Conservation (phyloP, 2,888 invertebrate genomes). For the Herminia tarsipennalis region DNA sequence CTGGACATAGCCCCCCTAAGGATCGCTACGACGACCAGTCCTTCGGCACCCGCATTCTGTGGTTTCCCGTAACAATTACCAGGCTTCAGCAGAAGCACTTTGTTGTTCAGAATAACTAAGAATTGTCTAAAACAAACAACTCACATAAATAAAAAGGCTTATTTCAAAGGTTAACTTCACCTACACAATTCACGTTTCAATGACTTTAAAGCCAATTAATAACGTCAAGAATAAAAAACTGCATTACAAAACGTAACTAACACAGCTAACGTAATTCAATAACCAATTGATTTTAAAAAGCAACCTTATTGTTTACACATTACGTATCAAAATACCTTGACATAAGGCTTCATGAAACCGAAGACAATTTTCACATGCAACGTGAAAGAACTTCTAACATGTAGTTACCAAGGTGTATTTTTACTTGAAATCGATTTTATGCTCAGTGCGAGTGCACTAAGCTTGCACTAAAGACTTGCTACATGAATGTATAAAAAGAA, state of each 20-base stretch:
- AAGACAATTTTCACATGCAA: background rate
- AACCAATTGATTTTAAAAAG: constrained; percentile 15
- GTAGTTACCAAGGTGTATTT: background rate
- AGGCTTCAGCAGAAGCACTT: no score
- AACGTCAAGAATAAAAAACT: constrained; percentile 18
- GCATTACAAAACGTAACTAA: constrained; percentile 30
- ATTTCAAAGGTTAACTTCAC: background rate
- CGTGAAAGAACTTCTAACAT: constrained; percentile 15
- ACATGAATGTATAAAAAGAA: constrained; percentile 30
- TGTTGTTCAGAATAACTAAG: no score
- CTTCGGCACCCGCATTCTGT: no score
- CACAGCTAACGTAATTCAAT: constrained; percentile 30
- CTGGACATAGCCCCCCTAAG: no score
- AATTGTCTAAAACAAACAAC: background rate
- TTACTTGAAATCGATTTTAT: constrained; percentile 9
- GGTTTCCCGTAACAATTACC: no score
- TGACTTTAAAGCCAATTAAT: constrained; percentile 26
- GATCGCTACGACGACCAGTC: no score
- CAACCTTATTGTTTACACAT: constrained; percentile 13
- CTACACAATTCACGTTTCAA: constrained; percentile 12
- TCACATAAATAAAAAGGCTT: background rate
- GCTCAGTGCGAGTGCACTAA: constrained; percentile 60
- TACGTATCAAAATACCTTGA: constrained; percentile 34
- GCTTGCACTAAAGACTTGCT: constrained; percentile 52
- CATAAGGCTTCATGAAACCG: constrained; percentile 22